Evolutionary conservation across 2,113 vertebrate species (phyloP).

Genomic region (Lophura nycthemera): DNA sequence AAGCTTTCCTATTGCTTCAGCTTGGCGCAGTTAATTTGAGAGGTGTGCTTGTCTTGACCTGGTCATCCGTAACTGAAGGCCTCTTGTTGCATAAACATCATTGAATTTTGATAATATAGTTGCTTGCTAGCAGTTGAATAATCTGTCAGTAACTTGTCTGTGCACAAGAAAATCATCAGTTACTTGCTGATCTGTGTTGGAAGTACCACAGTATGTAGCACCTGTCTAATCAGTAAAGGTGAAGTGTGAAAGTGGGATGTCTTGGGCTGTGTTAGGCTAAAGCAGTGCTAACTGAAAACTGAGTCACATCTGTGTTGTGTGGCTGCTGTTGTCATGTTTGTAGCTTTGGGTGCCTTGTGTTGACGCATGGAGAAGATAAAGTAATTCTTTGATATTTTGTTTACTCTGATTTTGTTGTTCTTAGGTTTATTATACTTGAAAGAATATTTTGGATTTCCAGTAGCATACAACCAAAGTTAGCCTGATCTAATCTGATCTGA

Average conservation of each 20-base stretch:
- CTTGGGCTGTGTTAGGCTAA: neutral
- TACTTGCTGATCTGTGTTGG: neutral
- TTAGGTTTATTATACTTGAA: neutral
- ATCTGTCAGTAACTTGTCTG: constrained; percentile 17
- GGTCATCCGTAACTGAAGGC: neutral
- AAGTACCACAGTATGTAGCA: neutral
- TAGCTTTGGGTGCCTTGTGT: neutral
- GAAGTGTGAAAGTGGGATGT: neutral
- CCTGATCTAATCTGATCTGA: neutral
- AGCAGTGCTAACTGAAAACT: neutral
- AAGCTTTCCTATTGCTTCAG: constrained; percentile 3
- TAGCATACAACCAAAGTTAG: neutral
- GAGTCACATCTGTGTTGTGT: neutral
- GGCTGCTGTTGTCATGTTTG: neutral
- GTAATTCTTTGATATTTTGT: neutral
- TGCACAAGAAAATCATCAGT: neutral
- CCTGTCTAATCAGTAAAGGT: neutral
- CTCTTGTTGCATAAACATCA: constrained; percentile 21
- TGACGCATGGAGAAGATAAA: neutral
- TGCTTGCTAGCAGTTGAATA: constrained; percentile 15
- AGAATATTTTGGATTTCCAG: fast-evolving
- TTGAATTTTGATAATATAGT: neutral
- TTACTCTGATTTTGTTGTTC: neutral
- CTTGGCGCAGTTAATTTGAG: neutral
- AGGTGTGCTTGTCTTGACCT: neutral